Evolutionary conservation across 1,140 invertebrate genomes (phyloP), one percentile per base, ranked within the genome.

Genomic region (Pogonognathellus flavescens): DNA sequence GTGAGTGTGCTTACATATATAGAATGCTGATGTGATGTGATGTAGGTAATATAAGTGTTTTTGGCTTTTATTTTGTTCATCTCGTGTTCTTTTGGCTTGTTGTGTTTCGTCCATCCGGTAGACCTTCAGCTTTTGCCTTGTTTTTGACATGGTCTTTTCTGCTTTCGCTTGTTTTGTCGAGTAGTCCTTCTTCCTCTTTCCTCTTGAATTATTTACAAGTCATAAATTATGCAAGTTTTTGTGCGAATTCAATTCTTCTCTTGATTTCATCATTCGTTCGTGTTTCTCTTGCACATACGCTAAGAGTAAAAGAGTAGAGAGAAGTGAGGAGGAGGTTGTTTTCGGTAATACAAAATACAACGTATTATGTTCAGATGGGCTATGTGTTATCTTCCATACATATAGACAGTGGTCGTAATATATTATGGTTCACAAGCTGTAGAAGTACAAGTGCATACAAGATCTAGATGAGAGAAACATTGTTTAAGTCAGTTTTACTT

Each of bases 171-270:
- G n/a, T 55, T 25, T 82, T 55, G 9, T 14, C n/a, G 10, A 53
- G 41, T 25, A 72, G 50, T 62, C 55, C 41, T 83, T 41, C 31
- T 41, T 83, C 82, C 55, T 83, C 59, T 60, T 14, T 66, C 59
- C 52, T 84, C 18, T 6, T 84, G 60, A 84, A 84, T 52, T 53
- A 84, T 84, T 84, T 84, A 84, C 57, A 59, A 55, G 31, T 84
- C 49, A 70, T 84, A 72, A 70, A 84, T 84, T 84, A 84, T 84
- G 60, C 83, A 84, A 41, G 16, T 55, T 70, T 84, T 84, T 84
- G 82, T 84, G 62, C 83, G 66, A 84, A 84, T 84, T 84, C 83
- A 84, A 84, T 84, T 84, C 83, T 72, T 66, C 62, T 76, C 83
- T 76, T 72, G 83, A 70, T 72, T 84, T 84, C 66, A 84, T 84